phyloP scores from a whole-genome alignment of 2,113 vertebrate genomes.

The Sigmodon hispidus region DNA sequence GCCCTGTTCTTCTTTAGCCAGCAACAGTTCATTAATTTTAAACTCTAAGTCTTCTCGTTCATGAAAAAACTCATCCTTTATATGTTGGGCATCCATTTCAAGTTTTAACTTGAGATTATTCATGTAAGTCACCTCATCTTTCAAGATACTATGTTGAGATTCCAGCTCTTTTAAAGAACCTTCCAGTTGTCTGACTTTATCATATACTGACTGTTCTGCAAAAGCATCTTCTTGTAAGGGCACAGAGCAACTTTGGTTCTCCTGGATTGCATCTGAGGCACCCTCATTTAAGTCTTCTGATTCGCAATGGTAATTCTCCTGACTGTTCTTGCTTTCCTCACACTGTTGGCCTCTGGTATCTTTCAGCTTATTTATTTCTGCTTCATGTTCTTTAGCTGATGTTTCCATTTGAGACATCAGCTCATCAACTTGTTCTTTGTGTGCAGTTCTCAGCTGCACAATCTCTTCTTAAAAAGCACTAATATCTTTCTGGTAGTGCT shows the following conservation, averaged over 20 bases:
- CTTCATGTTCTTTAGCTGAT: constrained; percentile 85
- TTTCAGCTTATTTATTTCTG: constrained; percentile 88
- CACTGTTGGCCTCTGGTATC: constrained; percentile 86
- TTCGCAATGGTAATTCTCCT: constrained; percentile 86
- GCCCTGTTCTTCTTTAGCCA: constrained; percentile 90
- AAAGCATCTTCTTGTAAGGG: constrained; percentile 46
- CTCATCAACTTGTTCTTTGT: constrained; percentile 90
- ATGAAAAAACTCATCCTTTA: constrained; percentile 92
- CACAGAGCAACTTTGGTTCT: constrained; percentile 49
- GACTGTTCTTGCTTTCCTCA: constrained; percentile 86
- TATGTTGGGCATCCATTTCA: constrained; percentile 90
- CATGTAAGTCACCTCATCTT: constrained; percentile 94
- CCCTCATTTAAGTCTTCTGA: constrained; percentile 75
- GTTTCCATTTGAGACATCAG: constrained; percentile 86
- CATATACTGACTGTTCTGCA: constrained; percentile 79
- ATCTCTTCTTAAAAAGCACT: constrained; percentile 90
- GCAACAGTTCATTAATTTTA: constrained; percentile 96
- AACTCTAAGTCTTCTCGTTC: constrained; percentile 97
- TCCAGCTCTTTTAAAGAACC: constrained; percentile 89
- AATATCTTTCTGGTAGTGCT: constrained; percentile 88
- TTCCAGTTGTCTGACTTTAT: constrained; percentile 85
- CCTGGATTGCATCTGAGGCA: constrained; percentile 69
- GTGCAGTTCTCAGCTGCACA: constrained; percentile 82
- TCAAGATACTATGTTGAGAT: constrained; percentile 93
- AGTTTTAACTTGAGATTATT: constrained; percentile 93